Conservation (phyloP, 2,888 invertebrate species). For the Erebia ligea region DNA sequence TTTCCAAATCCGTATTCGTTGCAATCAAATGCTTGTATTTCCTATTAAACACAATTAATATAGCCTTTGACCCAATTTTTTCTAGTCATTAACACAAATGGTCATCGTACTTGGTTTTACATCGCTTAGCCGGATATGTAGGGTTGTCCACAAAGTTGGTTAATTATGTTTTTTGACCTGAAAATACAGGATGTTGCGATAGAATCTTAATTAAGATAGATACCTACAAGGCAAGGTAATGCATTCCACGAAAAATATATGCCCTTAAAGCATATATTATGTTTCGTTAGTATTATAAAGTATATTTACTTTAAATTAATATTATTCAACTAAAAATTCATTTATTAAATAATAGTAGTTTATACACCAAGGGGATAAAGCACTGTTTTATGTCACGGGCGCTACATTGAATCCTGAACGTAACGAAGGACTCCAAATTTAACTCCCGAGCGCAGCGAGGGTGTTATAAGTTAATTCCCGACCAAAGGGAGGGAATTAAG, state of each 20-base stretch:
- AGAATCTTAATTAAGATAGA: constrained; percentile 8
- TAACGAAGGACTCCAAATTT: too few relatives aligned
- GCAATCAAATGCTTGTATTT: constrained; percentile 16
- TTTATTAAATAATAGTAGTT: too few relatives aligned
- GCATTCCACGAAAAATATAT: not conserved
- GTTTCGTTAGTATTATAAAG: too few relatives aligned
- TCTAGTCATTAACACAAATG: constrained; percentile 39
- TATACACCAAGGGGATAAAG: too few relatives aligned
- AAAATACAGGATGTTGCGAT: constrained; percentile 7
- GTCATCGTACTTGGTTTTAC: constrained; percentile 37
- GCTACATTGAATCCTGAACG: too few relatives aligned
- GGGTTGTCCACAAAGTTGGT: constrained; percentile 27
- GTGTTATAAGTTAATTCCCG: too few relatives aligned
- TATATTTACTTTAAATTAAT: too few relatives aligned
- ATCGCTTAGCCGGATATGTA: constrained; percentile 27
- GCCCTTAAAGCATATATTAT: too few relatives aligned
- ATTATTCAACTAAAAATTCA: too few relatives aligned
- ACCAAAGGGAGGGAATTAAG: too few relatives aligned
- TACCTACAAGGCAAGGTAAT: constrained; percentile 9
- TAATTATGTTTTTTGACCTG: not conserved
- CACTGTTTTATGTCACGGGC: too few relatives aligned
- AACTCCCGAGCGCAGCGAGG: too few relatives aligned
- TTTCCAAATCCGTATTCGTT: not conserved
- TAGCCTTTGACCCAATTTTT: constrained; percentile 40
- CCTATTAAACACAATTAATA: constrained; percentile 32